Percentiles rank a stretch among this genome's conserved stretches.
phyloP scores from a whole-genome alignment of 2,888 invertebrate species.

The Rhyacophila evoluta region DNA sequence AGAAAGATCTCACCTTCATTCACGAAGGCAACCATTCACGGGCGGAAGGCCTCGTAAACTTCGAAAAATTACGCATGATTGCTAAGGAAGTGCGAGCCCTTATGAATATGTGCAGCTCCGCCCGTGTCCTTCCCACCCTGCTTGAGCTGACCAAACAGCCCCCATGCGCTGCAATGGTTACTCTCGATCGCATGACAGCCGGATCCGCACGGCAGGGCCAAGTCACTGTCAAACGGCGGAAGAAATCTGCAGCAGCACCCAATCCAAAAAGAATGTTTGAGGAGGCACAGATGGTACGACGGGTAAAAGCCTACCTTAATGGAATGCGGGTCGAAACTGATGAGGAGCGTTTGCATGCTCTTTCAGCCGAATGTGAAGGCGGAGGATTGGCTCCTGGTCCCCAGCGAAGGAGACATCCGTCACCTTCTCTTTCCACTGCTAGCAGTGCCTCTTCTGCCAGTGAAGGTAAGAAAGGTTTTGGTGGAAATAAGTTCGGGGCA shows the following conservation, averaged over 20 bases:
- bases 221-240: conserved; percentile 89
- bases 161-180: conserved; percentile 89
- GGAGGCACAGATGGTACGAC: conserved; percentile 97
- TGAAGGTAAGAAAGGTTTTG: conserved; percentile 75
- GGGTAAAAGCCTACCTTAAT: conserved; percentile 95
- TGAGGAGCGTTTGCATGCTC: conserved; percentile 88
- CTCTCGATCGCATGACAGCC: conserved; percentile 87
- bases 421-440: conserved; percentile 92
- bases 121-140: conserved; percentile 88
- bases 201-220: conserved; percentile 78
- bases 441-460: conserved; percentile 92
- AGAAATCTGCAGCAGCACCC: conserved; percentile 89
- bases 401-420: conserved; percentile 85
- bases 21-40: conserved; percentile 96
- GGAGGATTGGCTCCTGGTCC: conserved; percentile 73
- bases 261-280: conserved; percentile 99
- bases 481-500: conserved; percentile 82
- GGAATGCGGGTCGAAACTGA: conserved; percentile 93
- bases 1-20: conserved; percentile 97
- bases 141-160: conserved; percentile 88
- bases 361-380: conserved; percentile 92
- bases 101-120: conserved; percentile 96
- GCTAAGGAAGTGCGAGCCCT: conserved; percentile 93
- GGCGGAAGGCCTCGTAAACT: conserved; percentile 92
- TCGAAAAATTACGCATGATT: conserved; percentile 98